Conservation (phyloP, 1,140 invertebrate genomes). For the Drepana arcuata region DNA sequence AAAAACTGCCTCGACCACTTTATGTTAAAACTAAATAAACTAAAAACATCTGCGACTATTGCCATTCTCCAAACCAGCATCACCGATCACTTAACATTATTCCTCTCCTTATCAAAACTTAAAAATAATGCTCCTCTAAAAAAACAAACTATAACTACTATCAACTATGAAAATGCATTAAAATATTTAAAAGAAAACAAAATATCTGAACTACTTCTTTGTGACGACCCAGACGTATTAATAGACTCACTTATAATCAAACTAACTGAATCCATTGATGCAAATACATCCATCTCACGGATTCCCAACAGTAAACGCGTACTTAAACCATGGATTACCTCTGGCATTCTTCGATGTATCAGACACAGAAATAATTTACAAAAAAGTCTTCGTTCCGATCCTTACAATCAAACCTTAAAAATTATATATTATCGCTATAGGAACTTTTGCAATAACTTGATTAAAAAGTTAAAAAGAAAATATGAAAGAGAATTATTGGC, state of each 20-base stretch:
- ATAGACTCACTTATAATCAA: constrained; percentile 2
- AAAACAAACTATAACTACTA: constrained; percentile 3
- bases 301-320: constrained; percentile 4
- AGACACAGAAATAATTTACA: constrained; percentile 13
- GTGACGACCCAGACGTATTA: constrained; percentile 4
- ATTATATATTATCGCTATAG: constrained; percentile 12
- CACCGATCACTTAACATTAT: not conserved
- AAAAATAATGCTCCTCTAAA: not conserved
- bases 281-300: not conserved
- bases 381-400: not conserved
- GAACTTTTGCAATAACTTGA: constrained; percentile 15
- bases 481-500: constrained; percentile 10
- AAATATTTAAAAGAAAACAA: constrained; percentile 3
- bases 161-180: constrained; percentile 6
- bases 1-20: not conserved
- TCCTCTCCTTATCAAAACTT: not conserved
- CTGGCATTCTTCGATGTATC: constrained; percentile 7
- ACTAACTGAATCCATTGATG: not conserved
- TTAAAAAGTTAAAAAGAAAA: constrained; percentile 14
- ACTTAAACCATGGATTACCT: constrained; percentile 16
- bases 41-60: not conserved
- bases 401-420: constrained; percentile 8
- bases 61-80: not conserved
- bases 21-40: not conserved
- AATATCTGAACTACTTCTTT: not conserved